These are phyloP conservation scores for Tragopan temminckii DNA, from an alignment of 2,797 vertebrate species.

Conservation along the genomic window DNA sequence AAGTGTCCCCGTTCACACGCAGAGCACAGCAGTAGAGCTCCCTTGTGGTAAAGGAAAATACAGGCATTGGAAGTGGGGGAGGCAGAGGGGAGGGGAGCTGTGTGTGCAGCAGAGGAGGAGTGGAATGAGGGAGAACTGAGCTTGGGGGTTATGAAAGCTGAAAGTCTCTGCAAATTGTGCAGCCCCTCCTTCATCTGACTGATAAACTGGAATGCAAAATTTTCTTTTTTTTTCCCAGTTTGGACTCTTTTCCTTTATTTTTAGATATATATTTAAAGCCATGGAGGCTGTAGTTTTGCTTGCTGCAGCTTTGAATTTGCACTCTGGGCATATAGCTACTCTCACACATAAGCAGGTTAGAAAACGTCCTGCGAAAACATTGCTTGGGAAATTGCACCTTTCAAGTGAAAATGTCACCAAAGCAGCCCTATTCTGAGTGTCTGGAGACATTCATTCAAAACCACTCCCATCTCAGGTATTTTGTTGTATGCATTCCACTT, in stretches of 20 bases:
- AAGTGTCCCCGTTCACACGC: not conserved
- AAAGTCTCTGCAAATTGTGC: not conserved
- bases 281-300: not conserved
- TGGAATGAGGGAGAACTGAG: not conserved
- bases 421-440: not conserved
- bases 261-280: not conserved
- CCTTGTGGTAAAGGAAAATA: constrained; percentile 3
- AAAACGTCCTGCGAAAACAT: constrained; percentile 21
- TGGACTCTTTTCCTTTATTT: not conserved
- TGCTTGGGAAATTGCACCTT: constrained; percentile 1
- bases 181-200: not conserved
- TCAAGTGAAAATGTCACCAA: not conserved
- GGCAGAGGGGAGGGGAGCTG: not conserved
- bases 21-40: constrained; percentile 1
- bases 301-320: not conserved
- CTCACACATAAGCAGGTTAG: not conserved
- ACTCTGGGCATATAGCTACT: not conserved
- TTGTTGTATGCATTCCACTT: not conserved
- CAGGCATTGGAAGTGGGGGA: not conserved
- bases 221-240: not conserved
- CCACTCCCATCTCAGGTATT: not conserved
- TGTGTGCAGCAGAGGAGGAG: not conserved
- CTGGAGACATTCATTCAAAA: not conserved
- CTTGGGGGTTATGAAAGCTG: not conserved
- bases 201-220: not conserved